Evolutionary conservation across 2,888 invertebrate genomes (phyloP).

Genomic region (Trimorus sp.): DNA sequence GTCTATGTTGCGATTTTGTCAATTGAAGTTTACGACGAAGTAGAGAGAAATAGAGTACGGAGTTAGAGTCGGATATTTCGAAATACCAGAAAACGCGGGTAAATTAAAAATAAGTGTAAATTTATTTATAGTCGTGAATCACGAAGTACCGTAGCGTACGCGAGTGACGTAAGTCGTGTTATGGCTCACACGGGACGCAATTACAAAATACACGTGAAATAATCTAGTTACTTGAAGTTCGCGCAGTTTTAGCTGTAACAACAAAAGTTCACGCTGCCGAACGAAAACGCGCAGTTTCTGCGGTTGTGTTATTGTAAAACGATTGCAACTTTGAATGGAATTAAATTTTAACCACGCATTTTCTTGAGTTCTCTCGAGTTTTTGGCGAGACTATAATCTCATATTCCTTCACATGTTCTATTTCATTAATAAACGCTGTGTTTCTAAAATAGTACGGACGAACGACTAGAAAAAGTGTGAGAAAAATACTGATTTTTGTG

Average conservation of each 20-base stretch:
- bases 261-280: constrained; percentile 23
- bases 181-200: constrained; percentile 32
- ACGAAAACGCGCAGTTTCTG: constrained; percentile 23
- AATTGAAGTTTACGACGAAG: too few species aligned
- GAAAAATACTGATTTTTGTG: too few species aligned
- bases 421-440: too few species aligned
- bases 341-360: not conserved
- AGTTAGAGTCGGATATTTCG: too few species aligned
- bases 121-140: constrained; percentile 31
- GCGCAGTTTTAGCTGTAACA: constrained; percentile 4
- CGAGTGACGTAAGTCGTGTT: constrained; percentile 19
- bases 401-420: too few species aligned
- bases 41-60: too few species aligned
- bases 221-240: constrained; percentile 32
- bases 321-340: constrained; percentile 6
- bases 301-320: constrained; percentile 5
- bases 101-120: constrained; percentile 28
- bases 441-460: too few species aligned
- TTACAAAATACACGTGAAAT: constrained; percentile 39
- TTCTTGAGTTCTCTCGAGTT: too few species aligned
- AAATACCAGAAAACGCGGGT: not conserved
- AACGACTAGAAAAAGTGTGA: too few species aligned
- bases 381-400: too few species aligned
- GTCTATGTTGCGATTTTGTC: too few species aligned
- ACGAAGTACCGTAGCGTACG: not conserved